Base-by-base conservation (phyloP, 2,113 vertebrate species). In the Triplophysa siluroides region DNA sequence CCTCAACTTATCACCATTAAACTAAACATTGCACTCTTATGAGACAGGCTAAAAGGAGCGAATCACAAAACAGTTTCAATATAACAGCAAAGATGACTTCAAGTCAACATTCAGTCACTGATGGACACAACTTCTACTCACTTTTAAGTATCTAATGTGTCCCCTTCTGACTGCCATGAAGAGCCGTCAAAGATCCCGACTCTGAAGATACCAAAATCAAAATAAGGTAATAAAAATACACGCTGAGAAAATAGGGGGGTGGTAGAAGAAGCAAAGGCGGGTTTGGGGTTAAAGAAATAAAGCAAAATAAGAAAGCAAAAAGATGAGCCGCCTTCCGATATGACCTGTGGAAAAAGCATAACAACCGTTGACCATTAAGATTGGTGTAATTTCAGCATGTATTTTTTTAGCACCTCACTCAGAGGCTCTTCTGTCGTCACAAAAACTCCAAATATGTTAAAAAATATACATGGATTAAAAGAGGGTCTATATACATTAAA, bases 161-260 rank as follows among this genome's bases (percentile, higher is more conserved):
- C 93, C 92, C 91, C 91, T 90, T 91, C 92, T 92, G 89, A 93
- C 89, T 92, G 93, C 93, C 93, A 94, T 94, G 91, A 91, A 93
- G 91, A 93, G 91, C 90, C 88, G 88, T 89, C 89, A 90, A 91
- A 90, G 91, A 90, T 93, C 90, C 89, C 82, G 80, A 86, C 85
- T 92, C 91, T 94, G 84, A 70, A 79, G 45, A 33, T 78, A 81
- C 71, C 78, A 83, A 83, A 85, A 76, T 86, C 74, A 84, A 86
- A 84, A 87, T 77, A 78, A 85, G 74, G 79, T 74, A 78, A 82
- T 85, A 85, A 80, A 74, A 80, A 87, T 85, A 88, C 84, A 85
- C 81, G 83, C 83, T 85, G 83, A 78, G 29, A 23, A 73, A 79
- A 82, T 58, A 24, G 26, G 26, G 5, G 65, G 58, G 58, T 64